Evolutionary conservation across 2,113 vertebrate species (phyloP).

Genomic region (Cisticola juncidis): DNA sequence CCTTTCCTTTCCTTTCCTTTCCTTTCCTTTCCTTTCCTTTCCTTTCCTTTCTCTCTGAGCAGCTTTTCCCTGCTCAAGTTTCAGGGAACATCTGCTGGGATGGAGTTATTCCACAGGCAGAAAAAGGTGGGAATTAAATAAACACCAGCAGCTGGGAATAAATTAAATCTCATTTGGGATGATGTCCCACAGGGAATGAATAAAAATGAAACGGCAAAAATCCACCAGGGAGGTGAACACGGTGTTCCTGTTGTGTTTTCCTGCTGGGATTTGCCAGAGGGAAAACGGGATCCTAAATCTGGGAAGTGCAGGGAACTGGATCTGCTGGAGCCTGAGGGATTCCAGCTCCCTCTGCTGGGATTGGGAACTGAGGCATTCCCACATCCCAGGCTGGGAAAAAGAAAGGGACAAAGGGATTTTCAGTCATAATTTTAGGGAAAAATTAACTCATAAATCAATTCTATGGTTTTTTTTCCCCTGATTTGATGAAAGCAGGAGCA

Average conservation of each 20-base stretch:
- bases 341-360: background rate
- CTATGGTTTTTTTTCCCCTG: no score
- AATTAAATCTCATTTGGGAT: background rate
- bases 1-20: background rate
- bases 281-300: background rate
- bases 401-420: background rate
- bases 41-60: background rate
- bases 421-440: background rate
- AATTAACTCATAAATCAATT: no score
- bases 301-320: background rate
- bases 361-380: background rate
- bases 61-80: background rate
- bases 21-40: background rate
- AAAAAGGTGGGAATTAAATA: background rate
- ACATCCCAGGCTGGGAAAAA: background rate
- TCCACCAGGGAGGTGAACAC: background rate
- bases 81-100: constrained; percentile 27
- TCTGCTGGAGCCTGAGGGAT: background rate
- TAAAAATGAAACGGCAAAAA: background rate
- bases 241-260: background rate
- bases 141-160: background rate
- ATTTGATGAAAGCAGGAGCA: background rate
- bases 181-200: background rate
- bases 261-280: background rate
- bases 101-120: background rate